phyloP scores from a whole-genome alignment of 2,113 vertebrate genomes.

The Psettodes erumei region DNA sequence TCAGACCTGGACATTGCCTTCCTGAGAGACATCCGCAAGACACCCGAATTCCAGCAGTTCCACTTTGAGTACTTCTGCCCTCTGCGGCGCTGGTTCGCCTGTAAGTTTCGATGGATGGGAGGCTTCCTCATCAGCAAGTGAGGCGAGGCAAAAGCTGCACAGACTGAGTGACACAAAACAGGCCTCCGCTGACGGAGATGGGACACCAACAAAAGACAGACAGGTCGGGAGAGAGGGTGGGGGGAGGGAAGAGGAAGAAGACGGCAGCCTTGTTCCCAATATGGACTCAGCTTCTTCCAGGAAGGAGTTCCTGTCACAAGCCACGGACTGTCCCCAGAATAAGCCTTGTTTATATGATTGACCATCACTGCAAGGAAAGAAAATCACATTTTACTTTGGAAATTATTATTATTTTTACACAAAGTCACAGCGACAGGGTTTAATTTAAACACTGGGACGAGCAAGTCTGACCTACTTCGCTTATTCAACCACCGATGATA shows the following conservation, averaged over 20 bases:
- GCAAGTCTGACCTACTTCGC: slow-evolving; percentile 39
- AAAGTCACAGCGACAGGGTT: slow-evolving; percentile 54
- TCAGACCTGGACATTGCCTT: slow-evolving; percentile 97
- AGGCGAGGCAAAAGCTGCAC: slow-evolving; percentile 15
- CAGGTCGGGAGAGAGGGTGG: slow-evolving; percentile 9
- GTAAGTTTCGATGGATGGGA: slow-evolving; percentile 93
- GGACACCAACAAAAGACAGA: neutral
- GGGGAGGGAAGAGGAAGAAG: neutral
- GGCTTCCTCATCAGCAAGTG: slow-evolving; percentile 92
- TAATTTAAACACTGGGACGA: slow-evolving; percentile 38
- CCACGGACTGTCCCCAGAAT: slow-evolving; percentile 54
- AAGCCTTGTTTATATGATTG: slow-evolving; percentile 46
- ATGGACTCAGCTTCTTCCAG: slow-evolving; percentile 78
- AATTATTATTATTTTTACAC: slow-evolving; percentile 74
- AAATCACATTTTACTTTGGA: slow-evolving; percentile 64
- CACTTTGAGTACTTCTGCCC: slow-evolving; percentile 99
- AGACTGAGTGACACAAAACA: slow-evolving; percentile 12
- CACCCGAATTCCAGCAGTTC: slow-evolving; percentile 97
- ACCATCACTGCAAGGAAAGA: slow-evolving; percentile 45
- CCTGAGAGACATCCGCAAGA: slow-evolving; percentile 97
- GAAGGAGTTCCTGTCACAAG: slow-evolving; percentile 64
- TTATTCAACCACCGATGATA: slow-evolving; percentile 54
- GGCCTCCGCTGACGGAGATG: slow-evolving; percentile 31
- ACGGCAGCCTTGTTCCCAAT: slow-evolving; percentile 74
- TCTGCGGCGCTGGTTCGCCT: slow-evolving; percentile 97